Base-by-base conservation (phyloP, 2,797 vertebrate genomes). In the Anguilla obscura region DNA sequence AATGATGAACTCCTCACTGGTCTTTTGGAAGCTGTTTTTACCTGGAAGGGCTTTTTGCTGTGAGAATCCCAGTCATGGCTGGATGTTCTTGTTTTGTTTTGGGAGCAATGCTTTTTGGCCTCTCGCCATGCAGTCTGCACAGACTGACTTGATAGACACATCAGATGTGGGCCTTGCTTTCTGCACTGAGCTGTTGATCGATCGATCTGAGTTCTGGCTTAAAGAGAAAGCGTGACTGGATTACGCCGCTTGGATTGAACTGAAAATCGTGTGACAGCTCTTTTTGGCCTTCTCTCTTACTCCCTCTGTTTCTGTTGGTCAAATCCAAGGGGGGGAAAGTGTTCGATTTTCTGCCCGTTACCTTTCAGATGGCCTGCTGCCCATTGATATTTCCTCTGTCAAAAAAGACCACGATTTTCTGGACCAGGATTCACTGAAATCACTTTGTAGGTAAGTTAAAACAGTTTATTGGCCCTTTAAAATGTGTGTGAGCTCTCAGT, bases 351-450 rank as follows among this genome's bases (percentile, higher is more conserved):
- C 30, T 74, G 56, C 88, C 85, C 36, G 66, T 69, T 86, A 3
- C 74, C 0, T 76, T 89, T 54, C 92, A 97, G 97, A 96, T 79
- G 95, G 94, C 0, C 94, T 82, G 50, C 97, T 97, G 90, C 97
- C 97, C 21, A 90, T 97, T n/a, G 96, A 97, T 91, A 96, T 97
- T 60, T 30, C 90, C 0, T 94, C 95, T 88, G 97, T 97, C 94
- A 96, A 96, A 93, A 96, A 94, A 88, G 96, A 97, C 91, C 96
- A 97, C 91, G 86, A 92, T 91, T 97, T 97, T 95, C 93, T 97
- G 94, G 97, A 97, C 91, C 92, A 96, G 90, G 96, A 97, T 91
- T 97, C 96, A 87, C 93, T 97, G 90, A 95, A 95, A 93, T 95
- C 96, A 52, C 93, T 97, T 86, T 97, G 96, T 96, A 97, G 97